phyloP scores from a whole-genome alignment of 2,113 vertebrate species.

The Thermophis baileyi region DNA sequence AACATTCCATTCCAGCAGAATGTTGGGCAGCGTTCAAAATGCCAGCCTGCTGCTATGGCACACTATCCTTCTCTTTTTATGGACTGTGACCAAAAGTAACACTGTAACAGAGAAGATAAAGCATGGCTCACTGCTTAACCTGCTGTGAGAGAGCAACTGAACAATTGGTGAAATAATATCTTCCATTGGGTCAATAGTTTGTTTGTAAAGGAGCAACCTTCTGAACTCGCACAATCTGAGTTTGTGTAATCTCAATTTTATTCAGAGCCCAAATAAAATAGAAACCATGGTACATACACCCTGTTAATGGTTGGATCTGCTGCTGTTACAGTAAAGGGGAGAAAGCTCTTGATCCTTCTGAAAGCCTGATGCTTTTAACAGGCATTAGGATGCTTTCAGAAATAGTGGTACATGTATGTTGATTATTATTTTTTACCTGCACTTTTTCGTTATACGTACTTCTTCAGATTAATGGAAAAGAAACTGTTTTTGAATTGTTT shows the following conservation, averaged over 20 bases:
- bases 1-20: background rate
- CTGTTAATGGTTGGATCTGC: background rate
- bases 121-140: background rate
- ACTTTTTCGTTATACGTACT: background rate
- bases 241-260: background rate
- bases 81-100: constrained; percentile 2
- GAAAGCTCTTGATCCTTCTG: background rate
- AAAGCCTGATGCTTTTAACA: too few species aligned
- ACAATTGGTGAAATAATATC: background rate
- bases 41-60: background rate
- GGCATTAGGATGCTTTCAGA: background rate
- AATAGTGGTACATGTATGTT: background rate
- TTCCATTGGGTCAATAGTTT: background rate
- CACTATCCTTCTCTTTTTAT: background rate
- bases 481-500: background rate
- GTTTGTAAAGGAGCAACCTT: background rate
- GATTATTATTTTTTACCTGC: background rate
- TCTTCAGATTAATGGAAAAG: background rate
- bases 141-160: background rate
- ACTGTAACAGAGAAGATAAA: background rate
- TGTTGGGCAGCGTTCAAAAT: background rate
- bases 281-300: background rate
- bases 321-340: background rate
- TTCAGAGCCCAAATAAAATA: background rate
- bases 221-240: background rate